Base-by-base conservation (phyloP, 2,888 invertebrate species). In the Zhengitettix transpicula region DNA sequence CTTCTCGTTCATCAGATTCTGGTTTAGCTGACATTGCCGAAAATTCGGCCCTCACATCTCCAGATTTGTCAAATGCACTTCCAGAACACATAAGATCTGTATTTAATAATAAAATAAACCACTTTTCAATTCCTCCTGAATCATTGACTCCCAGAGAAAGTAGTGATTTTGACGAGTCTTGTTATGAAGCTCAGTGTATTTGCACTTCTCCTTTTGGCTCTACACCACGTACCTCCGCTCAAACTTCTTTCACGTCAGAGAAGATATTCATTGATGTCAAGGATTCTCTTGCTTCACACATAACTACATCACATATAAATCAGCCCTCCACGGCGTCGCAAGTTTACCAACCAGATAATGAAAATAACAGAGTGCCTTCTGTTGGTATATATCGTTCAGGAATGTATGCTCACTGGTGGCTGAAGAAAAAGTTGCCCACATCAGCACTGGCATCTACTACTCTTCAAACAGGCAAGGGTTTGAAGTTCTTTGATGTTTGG, bases 381-480 rank as follows among this genome's bases (percentile, higher is more conserved):
- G 66, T 58, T 65, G 73, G 79, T 73, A 77, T 85, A 70, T 91
- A 85, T 74, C 85, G 85, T 62, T 89, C 89, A 56, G 89, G 89
- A 69, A 78, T 91, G 74, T 91, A 91, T 74, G 90, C 89, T 64
- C 91, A 91, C 77, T 91, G 91, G 91, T 91, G 90, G 89, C 84
- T 90, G 77, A 91, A 91, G 79, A 88, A 87, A 71, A 85, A 85
- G 70, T 79, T 89, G 71, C 87, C 87, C 65, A 80, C 78, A 66
- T 64, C 60, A 12, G 64, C 64, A 42, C 53, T 64, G 16, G 47
- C 55, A 56, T 58, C 60, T 51, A 59, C 72, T 71, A 69, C 77
- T 78, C 74, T 77, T 76, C 61, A 71, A 71, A 62, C 74, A 74
- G 74, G 75, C 74, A 75, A 75, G 74, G 74, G 73, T 73, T 42